A percentile compares a stretch with the other conserved stretches of the same genome.
These are phyloP conservation scores for Nephotettix cincticeps DNA, from an alignment of 1,140 invertebrate species.

Conservation along the genomic window DNA sequence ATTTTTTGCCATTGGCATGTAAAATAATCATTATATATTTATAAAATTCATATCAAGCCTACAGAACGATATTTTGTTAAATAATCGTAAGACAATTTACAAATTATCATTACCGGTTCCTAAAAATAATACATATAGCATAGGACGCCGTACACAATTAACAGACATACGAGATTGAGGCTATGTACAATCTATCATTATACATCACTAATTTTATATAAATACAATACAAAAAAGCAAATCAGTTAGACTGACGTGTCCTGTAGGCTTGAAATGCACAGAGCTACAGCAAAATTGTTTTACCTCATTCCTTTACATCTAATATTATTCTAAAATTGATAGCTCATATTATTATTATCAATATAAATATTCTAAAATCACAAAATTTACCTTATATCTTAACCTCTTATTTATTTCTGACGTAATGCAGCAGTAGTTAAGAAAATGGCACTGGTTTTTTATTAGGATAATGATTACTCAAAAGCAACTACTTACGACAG, in stretches of 20 bases:
- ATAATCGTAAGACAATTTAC: neutral
- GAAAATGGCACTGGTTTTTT: constrained; percentile 1
- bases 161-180: neutral
- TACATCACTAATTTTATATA: constrained; percentile 16
- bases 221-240: constrained; percentile 22
- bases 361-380: constrained; percentile 26
- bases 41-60: constrained; percentile 25
- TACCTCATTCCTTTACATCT: constrained; percentile 22
- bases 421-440: constrained; percentile 5
- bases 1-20: constrained; percentile 24
- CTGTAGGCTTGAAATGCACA: constrained; percentile 24
- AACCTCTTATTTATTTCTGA: constrained; percentile 13
- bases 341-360: constrained; percentile 25
- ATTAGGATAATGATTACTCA: too few relatives aligned
- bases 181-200: neutral
- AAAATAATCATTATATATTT: constrained; percentile 26
- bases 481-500: too few relatives aligned
- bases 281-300: constrained; percentile 19
- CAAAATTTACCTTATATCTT: constrained; percentile 23
- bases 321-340: constrained; percentile 25
- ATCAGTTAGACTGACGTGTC: constrained; percentile 17
- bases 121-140: constrained; percentile 18
- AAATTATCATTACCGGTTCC: constrained; percentile 9
- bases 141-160: constrained; percentile 3
- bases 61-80: constrained; percentile 9